A percentile compares a stretch with the other conserved stretches of the same genome.
Evolutionary conservation across 2,888 invertebrate species (phyloP).

Genomic region (Nipponacmea schrenckii): DNA sequence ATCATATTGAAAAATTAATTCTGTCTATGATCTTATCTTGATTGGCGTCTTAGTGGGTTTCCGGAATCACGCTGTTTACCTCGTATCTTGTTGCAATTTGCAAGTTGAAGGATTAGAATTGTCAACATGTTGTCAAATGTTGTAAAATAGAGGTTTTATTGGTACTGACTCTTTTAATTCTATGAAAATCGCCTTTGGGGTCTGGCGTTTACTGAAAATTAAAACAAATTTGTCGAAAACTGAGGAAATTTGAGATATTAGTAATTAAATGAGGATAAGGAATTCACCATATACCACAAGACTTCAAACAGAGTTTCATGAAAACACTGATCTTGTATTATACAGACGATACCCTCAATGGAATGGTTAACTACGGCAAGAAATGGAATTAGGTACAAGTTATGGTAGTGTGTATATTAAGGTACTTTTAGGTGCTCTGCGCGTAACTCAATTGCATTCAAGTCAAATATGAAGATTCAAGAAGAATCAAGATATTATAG

Average conservation of each 20-base stretch:
- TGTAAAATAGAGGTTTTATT: conserved; percentile 2
- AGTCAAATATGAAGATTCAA: too few species aligned
- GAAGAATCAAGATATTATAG: too few species aligned
- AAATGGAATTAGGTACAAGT: too few species aligned
- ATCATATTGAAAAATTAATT: conserved; percentile 2
- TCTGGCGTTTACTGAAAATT: background rate
- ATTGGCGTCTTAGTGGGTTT: conserved; percentile 1
- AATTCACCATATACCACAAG: too few species aligned
- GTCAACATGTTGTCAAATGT: conserved; percentile 8
- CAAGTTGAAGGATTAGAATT: background rate
- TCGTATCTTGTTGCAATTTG: background rate
- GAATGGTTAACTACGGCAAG: too few species aligned
- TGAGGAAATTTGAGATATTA: conserved; percentile 1
- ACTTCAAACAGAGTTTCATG: too few species aligned
- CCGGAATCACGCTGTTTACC: conserved; percentile 4
- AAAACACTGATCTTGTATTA: too few species aligned
- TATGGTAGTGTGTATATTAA: too few species aligned
- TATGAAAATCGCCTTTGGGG: background rate
- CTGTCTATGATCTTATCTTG: background rate
- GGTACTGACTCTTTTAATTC: background rate
- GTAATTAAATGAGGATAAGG: background rate
- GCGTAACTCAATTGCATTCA: too few species aligned
- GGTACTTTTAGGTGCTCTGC: too few species aligned
- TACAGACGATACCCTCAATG: too few species aligned
- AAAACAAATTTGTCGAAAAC: background rate